phyloP scores from a whole-genome alignment of 2,888 invertebrate genomes.

The Ctenicera cuprea region DNA sequence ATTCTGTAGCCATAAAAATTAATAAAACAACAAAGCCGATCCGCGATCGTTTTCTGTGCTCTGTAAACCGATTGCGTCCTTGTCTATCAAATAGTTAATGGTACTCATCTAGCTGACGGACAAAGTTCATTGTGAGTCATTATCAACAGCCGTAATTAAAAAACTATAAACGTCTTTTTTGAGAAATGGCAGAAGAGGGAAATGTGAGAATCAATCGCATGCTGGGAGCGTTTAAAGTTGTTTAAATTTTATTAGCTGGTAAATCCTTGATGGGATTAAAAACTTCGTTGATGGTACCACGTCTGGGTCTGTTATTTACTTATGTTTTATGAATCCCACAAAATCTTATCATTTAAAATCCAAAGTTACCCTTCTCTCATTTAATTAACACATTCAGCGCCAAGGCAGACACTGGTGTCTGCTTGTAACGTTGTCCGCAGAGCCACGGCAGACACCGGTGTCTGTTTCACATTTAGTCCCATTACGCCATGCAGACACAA shows the following conservation, averaged over 20 bases:
- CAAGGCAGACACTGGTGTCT: too few relatives aligned
- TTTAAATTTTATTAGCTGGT: conserved; percentile 48
- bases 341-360: background rate
- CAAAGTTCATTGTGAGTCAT: conserved; percentile 45
- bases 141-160: conserved; percentile 52
- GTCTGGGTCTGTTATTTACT: too few relatives aligned
- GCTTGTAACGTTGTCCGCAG: too few relatives aligned
- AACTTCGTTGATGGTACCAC: background rate
- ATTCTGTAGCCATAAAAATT: conserved; percentile 50
- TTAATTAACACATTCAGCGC: too few relatives aligned
- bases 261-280: conserved; percentile 40
- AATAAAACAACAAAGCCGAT: conserved; percentile 49
- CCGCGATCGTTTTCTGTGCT: conserved; percentile 31
- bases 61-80: conserved; percentile 37
- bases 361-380: too few relatives aligned
- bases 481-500: too few relatives aligned
- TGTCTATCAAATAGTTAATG: conserved; percentile 29
- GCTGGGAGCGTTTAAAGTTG: conserved; percentile 47
- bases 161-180: conserved; percentile 50
- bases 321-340: background rate
- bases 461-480: too few relatives aligned
- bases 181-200: conserved; percentile 35
- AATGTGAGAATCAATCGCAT: conserved; percentile 50
- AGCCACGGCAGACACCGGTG: too few relatives aligned
- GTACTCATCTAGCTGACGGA: conserved; percentile 17